Conservation (phyloP, 2,113 vertebrate genomes). For the Hemiscyllium ocellatum region DNA sequence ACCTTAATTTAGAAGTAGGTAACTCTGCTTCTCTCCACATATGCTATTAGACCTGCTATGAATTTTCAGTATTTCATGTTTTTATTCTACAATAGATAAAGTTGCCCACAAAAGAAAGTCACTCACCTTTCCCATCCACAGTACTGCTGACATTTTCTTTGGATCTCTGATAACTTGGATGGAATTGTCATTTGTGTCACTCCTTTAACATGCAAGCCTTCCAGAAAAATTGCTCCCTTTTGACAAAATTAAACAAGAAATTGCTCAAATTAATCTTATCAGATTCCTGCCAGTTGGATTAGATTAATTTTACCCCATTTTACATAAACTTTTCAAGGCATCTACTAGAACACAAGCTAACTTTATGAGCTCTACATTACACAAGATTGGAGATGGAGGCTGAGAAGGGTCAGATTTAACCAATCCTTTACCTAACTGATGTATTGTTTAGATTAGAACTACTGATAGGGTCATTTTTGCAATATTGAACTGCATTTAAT, state of each 20-base stretch:
- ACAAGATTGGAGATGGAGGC: not conserved
- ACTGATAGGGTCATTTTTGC: not conserved
- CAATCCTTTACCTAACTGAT: not conserved
- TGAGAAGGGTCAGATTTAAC: not conserved
- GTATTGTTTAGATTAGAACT: not conserved
- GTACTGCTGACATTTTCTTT: slow-evolving; percentile 86
- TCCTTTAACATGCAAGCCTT: slow-evolving; percentile 81
- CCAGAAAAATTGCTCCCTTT: slow-evolving; percentile 89
- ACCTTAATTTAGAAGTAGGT: not conserved
- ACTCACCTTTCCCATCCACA: slow-evolving; percentile 87
- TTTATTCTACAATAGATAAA: not conserved
- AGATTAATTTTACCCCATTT: not conserved
- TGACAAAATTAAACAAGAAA: slow-evolving; percentile 38
- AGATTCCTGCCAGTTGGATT: not conserved
- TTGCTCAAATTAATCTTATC: not conserved
- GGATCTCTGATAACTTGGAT: slow-evolving; percentile 82
- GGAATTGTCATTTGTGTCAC: slow-evolving; percentile 83
- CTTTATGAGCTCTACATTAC: not conserved
- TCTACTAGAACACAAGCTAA: not conserved
- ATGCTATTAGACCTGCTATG: not conserved
- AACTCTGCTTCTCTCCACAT: not conserved
- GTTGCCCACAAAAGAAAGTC: not conserved
- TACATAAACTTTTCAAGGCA: not conserved
- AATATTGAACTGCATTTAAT: not conserved
- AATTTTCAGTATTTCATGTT: not conserved